Percentiles rank a stretch among this genome's conserved stretches.
phyloP scores from a whole-genome alignment of 2,113 vertebrate genomes.

The Aptenodytes patagonicus region DNA sequence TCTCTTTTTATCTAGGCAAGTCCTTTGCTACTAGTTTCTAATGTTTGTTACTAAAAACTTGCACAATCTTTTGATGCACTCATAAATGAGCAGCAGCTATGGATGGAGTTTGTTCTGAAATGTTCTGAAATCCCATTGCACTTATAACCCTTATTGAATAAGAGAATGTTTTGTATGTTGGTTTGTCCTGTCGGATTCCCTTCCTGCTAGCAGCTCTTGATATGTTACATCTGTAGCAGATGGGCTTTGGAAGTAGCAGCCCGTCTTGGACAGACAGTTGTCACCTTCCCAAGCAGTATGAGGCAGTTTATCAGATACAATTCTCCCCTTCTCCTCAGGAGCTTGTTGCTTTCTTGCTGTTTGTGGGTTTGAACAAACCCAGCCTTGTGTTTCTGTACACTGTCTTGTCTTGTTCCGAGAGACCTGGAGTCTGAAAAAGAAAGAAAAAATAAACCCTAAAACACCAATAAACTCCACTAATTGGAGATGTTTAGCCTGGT shows the following conservation, averaged over 20 bases:
- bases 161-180: slow-evolving; percentile 55
- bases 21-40: slow-evolving; percentile 69
- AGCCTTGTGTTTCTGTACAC: slow-evolving; percentile 49
- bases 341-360: slow-evolving; percentile 32
- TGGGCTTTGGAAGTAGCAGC: slow-evolving; percentile 38
- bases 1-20: slow-evolving; percentile 76
- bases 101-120: slow-evolving; percentile 68
- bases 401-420: slow-evolving; percentile 43
- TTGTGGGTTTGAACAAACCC: slow-evolving; percentile 47
- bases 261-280: not conserved
- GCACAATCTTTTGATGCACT: slow-evolving; percentile 67
- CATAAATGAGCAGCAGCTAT: slow-evolving; percentile 56
- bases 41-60: slow-evolving; percentile 74
- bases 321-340: not conserved
- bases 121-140: slow-evolving; percentile 67
- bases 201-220: slow-evolving; percentile 43
- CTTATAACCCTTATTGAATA: slow-evolving; percentile 48
- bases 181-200: slow-evolving; percentile 52
- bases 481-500: not conserved
- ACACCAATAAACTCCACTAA: not conserved
- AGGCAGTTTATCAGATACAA: slow-evolving; percentile 24
- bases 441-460: not conserved
- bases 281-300: not conserved
- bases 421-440: not conserved
- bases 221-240: not conserved